A percentile compares a stretch with the other conserved stretches of the same genome.
These are phyloP conservation scores for Euproctis similis DNA, from an alignment of 2,888 invertebrate species.

Conservation along the genomic window DNA sequence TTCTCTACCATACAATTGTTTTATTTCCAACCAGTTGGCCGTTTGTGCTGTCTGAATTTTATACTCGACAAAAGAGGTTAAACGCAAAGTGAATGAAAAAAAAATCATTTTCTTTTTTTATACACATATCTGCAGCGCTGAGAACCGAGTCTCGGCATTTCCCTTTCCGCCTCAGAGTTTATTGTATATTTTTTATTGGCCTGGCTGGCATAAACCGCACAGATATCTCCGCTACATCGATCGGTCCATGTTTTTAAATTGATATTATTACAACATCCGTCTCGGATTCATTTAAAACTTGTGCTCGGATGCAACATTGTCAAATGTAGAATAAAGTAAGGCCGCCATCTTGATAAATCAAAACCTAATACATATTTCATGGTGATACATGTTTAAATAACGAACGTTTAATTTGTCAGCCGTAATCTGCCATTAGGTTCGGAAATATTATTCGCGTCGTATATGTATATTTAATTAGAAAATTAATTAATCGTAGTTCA, in stretches of 20 bases:
- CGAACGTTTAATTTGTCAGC: too few relatives aligned
- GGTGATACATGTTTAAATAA: too few relatives aligned
- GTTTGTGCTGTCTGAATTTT: too few relatives aligned
- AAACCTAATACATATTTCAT: too few relatives aligned
- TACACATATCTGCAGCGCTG: background rate
- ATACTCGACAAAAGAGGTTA: too few relatives aligned
- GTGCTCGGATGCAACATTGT: slow-evolving; percentile 14
- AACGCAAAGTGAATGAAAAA: too few relatives aligned
- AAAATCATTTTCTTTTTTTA: slow-evolving; percentile 1
- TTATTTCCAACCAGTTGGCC: too few relatives aligned
- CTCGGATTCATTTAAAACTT: slow-evolving; percentile 6
- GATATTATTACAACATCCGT: slow-evolving; percentile 15
- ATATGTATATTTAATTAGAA: too few relatives aligned
- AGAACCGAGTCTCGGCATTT: slow-evolving; percentile 7
- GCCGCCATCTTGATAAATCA: background rate
- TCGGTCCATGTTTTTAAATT: slow-evolving; percentile 14
- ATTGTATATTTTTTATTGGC: slow-evolving; percentile 10
- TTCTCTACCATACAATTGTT: too few relatives aligned
- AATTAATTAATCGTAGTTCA: too few relatives aligned
- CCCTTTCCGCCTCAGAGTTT: slow-evolving; percentile 8
- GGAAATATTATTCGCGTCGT: too few relatives aligned
- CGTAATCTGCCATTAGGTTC: too few relatives aligned
- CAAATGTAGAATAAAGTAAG: slow-evolving; percentile 9
- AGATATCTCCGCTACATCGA: slow-evolving; percentile 6
- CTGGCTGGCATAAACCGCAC: slow-evolving; percentile 2